Conservation (phyloP, 2,797 vertebrate species). For the Neosilurus mollespiculum region DNA sequence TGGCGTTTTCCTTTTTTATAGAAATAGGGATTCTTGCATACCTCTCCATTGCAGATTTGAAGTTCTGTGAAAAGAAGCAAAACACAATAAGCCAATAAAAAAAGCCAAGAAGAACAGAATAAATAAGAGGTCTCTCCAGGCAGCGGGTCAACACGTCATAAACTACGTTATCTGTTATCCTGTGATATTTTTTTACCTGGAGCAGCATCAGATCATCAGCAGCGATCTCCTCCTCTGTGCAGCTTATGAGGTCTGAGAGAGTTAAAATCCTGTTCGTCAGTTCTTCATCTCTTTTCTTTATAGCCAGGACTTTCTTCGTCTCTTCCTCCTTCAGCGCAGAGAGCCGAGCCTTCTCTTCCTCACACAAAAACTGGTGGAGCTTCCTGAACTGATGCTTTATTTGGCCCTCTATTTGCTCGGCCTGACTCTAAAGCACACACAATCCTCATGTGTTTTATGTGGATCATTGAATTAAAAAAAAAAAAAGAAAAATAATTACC, state of each 20-base stretch:
- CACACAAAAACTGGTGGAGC: constrained; percentile 66
- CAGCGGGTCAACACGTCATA: background rate
- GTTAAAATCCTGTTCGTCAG: constrained; percentile 9
- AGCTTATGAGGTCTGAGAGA: constrained; percentile 5
- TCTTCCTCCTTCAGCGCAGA: constrained; percentile 68
- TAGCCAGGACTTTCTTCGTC: constrained; percentile 58
- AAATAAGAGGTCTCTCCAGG: background rate
- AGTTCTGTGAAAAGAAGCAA: constrained; percentile 66
- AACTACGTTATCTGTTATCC: too few relatives aligned
- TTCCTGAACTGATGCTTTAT: constrained; percentile 71
- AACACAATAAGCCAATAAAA: background rate
- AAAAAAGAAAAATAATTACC: constrained; percentile 54
- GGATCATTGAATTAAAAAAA: too few relatives aligned
- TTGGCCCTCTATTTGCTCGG: constrained; percentile 51
- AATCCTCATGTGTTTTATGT: background rate
- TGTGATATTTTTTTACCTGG: constrained; percentile 20
- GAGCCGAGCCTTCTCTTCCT: constrained; percentile 65
- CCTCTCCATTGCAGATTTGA: constrained; percentile 67
- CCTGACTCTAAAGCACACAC: constrained; percentile 60
- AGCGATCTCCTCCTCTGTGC: constrained; percentile 1
- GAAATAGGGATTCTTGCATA: constrained; percentile 47
- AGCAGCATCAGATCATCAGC: constrained; percentile 14
- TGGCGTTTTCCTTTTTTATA: background rate
- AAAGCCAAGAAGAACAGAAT: background rate
- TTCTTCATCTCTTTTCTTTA: constrained; percentile 14